These are phyloP conservation scores for Arnoldichthys spilopterus DNA, from an alignment of 2,797 vertebrate genomes.

Conservation along the genomic window DNA sequence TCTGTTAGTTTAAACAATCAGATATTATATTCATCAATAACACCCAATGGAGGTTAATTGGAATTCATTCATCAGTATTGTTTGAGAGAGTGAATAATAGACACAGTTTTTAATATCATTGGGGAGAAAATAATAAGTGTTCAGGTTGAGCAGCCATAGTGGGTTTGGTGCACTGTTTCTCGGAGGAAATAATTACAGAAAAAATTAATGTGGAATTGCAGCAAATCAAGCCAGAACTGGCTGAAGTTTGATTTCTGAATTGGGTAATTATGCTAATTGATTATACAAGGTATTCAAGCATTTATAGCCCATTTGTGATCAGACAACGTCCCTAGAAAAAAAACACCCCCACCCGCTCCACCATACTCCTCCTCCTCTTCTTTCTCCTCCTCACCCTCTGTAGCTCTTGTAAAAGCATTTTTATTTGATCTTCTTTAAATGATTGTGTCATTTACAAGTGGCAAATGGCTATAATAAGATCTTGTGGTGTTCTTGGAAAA, in stretches of 20 bases:
- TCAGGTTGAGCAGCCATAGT: conserved; percentile 39
- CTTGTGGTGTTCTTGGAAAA: background rate
- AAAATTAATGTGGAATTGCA: conserved; percentile 33
- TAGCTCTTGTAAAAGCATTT: conserved; percentile 8
- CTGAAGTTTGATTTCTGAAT: conserved; percentile 53
- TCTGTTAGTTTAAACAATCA: background rate
- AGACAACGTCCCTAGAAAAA: background rate
- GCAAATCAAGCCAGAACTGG: conserved; percentile 20
- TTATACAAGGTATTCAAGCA: conserved; percentile 34
- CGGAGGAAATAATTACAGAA: conserved; percentile 34
- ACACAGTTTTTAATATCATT: conserved; percentile 9
- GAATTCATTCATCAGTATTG: conserved; percentile 10
- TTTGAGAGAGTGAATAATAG: background rate
- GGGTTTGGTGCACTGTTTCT: conserved; percentile 44
- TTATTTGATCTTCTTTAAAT: conserved; percentile 4
- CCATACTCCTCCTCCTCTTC: background rate
- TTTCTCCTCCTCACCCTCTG: background rate
- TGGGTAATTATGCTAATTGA: conserved; percentile 53
- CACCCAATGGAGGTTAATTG: background rate
- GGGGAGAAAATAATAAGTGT: conserved; percentile 16
- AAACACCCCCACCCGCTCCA: background rate
- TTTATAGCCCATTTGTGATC: conserved; percentile 4
- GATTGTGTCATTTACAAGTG: background rate
- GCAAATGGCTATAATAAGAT: background rate
- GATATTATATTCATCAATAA: conserved; percentile 1